A percentile compares a stretch with the other conserved stretches of the same genome.
Evolutionary conservation across 2,113 vertebrate species (phyloP).

Genomic region (Hirundichthys speculiger): DNA sequence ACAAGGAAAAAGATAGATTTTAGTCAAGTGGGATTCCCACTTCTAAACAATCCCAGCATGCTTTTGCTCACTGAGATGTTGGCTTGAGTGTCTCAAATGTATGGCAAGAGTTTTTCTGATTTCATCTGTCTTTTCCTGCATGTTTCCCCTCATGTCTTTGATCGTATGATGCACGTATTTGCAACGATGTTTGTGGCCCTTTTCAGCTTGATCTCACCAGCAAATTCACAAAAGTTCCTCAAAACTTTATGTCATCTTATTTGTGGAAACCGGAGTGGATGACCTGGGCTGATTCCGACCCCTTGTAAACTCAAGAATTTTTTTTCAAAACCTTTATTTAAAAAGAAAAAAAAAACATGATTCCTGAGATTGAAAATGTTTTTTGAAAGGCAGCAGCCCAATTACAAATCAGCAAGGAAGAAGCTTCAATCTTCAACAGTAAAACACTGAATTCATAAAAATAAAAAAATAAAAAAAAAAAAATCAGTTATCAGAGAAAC

Average conservation of each 20-base stretch:
- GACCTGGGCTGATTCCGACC: not conserved
- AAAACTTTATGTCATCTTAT: slow-evolving; percentile 3
- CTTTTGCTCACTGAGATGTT: slow-evolving; percentile 50
- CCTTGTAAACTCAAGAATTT: not conserved
- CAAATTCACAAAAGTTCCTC: slow-evolving; percentile 32
- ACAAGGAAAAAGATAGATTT: slow-evolving; percentile 64
- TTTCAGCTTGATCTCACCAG: slow-evolving; percentile 30
- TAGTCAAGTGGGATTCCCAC: slow-evolving; percentile 70
- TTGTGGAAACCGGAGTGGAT: not conserved
- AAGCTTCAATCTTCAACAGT: no score
- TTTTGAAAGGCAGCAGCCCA: no score
- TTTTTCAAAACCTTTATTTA: not conserved
- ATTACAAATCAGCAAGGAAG: no score
- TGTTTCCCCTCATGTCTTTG: slow-evolving; percentile 32
- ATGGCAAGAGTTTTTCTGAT: slow-evolving; percentile 54
- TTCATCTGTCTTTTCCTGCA: slow-evolving; percentile 37
- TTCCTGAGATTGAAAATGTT: no score
- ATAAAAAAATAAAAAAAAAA: no score
- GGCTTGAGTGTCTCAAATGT: slow-evolving; percentile 44
- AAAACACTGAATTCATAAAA: no score
- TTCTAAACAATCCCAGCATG: slow-evolving; percentile 63
- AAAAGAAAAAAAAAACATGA: no score
- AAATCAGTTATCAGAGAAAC: no score
- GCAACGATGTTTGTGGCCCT: slow-evolving; percentile 17
- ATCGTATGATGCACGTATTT: slow-evolving; percentile 24